Evolutionary conservation across 2,888 invertebrate species (phyloP), one percentile per base, ranked within the genome.

Genomic region (Apodemia duryi): DNA sequence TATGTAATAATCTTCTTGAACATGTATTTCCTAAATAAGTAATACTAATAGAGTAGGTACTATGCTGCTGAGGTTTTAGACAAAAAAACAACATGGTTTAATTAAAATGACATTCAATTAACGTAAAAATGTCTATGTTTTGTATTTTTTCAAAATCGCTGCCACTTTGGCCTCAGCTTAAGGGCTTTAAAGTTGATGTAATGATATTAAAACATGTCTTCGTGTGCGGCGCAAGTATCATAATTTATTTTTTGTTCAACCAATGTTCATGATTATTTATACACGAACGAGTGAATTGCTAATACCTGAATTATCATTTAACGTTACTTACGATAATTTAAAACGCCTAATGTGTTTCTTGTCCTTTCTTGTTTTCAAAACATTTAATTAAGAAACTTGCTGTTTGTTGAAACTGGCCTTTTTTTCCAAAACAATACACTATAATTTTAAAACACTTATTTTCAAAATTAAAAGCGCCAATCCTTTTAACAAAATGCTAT

Each of bases 241-340:
- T 60, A 35, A 35, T 60, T 32, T 60, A 60, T 60, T 60, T 60
- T 60, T 60, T 60, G 60, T 60, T 60, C 60, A 35, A 35, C 13
- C 60, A 60, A 35, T 60, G 60, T 60, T 60, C 60, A 60, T 60
- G 60, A 60, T 60, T 60, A 60, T 60, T 60, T 60, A 60, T 60
- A 60, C 35, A 60, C 60, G 60, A 32, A 60, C 60, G 60, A 60
- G 60, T 29, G 60, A 60, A 60, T 60, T 60, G 60, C 60, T 60
- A 60, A 60, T 60, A 60, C 35, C 35, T 60, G 32, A 60, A 60
- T 60, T 60, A 60, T 60, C 60, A 60, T 60, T 60, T 60, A 60
- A 60, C 60, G 6, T 60, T 60, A 60, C 60, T 60, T 60, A 60
- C 60, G 60, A 60, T 13, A 60, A 60, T 60, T 60, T 35, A 60